Evolutionary conservation across 2,113 vertebrate genomes (phyloP).

Genomic region (Struthidea cinerea): DNA sequence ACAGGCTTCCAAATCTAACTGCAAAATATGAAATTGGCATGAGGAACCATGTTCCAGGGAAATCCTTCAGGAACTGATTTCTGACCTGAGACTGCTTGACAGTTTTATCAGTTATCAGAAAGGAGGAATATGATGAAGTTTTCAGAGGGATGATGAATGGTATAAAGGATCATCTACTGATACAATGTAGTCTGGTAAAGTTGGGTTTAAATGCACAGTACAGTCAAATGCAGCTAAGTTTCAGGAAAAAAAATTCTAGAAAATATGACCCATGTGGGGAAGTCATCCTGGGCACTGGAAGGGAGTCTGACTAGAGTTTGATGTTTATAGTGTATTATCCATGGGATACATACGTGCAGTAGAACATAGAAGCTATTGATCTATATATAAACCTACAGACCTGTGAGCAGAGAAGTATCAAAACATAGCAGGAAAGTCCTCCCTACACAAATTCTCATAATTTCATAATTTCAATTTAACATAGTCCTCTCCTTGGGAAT

Average conservation of each 20-base stretch:
- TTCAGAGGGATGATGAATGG: not conserved
- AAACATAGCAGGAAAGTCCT: not conserved
- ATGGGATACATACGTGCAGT: not conserved
- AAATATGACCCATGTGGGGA: not conserved
- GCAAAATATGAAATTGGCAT: not conserved
- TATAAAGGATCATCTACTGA: not conserved
- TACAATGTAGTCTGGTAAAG: not conserved
- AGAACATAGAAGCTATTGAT: not conserved
- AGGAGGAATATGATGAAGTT: not conserved
- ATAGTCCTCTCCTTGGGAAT: not conserved
- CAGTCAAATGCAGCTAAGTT: rapidly evolving
- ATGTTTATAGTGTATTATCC: not conserved
- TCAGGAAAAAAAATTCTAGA: not conserved
- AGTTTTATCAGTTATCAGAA: not conserved
- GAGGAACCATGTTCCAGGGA: not conserved
- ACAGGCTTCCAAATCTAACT: not conserved
- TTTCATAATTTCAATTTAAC: not conserved
- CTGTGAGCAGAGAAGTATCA: not conserved
- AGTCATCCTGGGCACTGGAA: not conserved
- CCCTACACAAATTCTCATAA: not conserved
- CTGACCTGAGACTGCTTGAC: not conserved
- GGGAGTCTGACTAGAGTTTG: not conserved
- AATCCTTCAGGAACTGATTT: not conserved
- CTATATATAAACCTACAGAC: not conserved
- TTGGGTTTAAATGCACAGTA: not conserved